Conservation (phyloP, 2,113 vertebrate genomes). For the Pomatorhinus ruficollis region DNA sequence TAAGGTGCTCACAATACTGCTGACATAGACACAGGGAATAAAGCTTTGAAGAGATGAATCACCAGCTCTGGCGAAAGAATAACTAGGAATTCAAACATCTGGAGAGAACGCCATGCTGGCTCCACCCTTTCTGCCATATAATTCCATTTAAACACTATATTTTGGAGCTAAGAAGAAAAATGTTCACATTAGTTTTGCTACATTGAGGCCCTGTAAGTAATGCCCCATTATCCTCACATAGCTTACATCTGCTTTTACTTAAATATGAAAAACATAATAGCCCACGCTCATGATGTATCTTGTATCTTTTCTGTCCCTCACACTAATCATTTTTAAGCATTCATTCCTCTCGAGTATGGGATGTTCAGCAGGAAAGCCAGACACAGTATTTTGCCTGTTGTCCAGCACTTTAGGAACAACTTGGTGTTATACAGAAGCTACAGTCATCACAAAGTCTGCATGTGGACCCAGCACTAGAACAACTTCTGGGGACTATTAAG, state of each 20-base stretch:
- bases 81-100: not conserved
- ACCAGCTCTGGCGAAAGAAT: not conserved
- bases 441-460: not conserved
- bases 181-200: conserved; percentile 52
- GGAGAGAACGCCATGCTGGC: not conserved
- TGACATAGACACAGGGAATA: not conserved
- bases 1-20: not conserved
- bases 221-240: conserved; percentile 27
- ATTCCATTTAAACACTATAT: conserved; percentile 2
- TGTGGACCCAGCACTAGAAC: not conserved
- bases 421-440: not conserved
- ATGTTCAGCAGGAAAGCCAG: not conserved
- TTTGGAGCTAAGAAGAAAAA: conserved; percentile 40
- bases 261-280: conserved; percentile 25
- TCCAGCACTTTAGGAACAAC: not conserved
- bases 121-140: not conserved
- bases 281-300: not conserved
- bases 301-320: not conserved
- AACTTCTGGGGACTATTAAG: not conserved
- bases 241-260: conserved; percentile 53
- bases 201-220: conserved; percentile 15
- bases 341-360: not conserved
- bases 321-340: not conserved
- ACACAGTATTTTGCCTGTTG: not conserved
- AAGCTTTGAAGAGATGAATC: not conserved